Evolutionary conservation across 2,113 vertebrate genomes (phyloP).

Genomic region (Serinus canaria): DNA sequence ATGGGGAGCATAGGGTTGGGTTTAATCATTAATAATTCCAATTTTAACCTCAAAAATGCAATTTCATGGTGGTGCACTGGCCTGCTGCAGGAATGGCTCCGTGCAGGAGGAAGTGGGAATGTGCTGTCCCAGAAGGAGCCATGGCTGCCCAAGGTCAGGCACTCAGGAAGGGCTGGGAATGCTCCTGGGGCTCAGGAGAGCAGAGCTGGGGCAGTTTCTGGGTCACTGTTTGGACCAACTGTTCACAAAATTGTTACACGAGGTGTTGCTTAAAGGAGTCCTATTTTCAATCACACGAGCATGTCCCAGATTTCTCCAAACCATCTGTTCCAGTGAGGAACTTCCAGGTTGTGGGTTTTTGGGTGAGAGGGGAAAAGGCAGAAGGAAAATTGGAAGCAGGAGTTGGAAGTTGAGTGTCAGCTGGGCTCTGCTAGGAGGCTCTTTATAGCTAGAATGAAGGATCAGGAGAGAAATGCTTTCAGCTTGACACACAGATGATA

Average conservation of each 20-base stretch:
- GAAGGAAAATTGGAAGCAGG: neutral
- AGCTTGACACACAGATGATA: constrained; percentile 44
- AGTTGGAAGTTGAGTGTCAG: constrained; percentile 16
- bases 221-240: constrained; percentile 44
- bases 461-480: constrained; percentile 18
- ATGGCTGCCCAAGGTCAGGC: neutral
- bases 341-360: constrained; percentile 37
- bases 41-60: neutral
- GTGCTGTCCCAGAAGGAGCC: neutral
- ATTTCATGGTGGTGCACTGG: rapidly evolving
- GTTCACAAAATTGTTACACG: constrained; percentile 37
- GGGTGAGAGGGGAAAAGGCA: neutral
- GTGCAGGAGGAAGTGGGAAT: neutral
- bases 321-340: constrained; percentile 58
- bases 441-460: constrained; percentile 13
- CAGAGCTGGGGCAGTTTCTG: constrained; percentile 35
- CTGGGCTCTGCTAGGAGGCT: constrained; percentile 33
- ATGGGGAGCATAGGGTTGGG: neutral
- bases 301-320: constrained; percentile 50
- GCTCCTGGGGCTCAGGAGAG: neutral
- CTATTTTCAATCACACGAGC: constrained; percentile 9
- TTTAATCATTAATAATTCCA: neutral
- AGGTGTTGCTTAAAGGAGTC: constrained; percentile 44
- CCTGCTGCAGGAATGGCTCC: neutral
- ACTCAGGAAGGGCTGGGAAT: neutral